Evolutionary conservation across 2,888 invertebrate genomes (phyloP), one percentile per base, ranked within the genome.

Genomic region (Prosapia bicincta): DNA sequence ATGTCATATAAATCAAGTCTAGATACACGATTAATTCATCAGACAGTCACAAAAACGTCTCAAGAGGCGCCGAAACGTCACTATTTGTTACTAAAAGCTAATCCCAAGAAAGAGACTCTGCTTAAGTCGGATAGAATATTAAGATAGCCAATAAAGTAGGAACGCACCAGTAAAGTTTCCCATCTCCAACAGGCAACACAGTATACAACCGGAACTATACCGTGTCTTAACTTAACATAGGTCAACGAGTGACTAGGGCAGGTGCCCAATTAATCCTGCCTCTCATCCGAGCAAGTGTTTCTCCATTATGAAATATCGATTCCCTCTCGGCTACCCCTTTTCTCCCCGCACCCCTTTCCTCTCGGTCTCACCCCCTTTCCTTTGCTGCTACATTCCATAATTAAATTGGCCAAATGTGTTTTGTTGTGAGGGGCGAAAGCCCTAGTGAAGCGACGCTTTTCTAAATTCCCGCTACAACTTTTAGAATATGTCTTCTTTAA

Each of bases 381-480:
- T 66, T 74, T 71, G 66, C 74, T 71, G 68, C 74, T 66, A 67
- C 67, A 66, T 69, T 68, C 69, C 69, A 30, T 32, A 30, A 30
- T 26, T 69, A 25, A 54, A 54, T 54, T 54, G 54, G 54, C 54
- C 54, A 54, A 54, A 54, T 54, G 54, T 54, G 54, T 54, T 54
- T 54, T 54, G 54, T 54, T 54, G 54, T 2, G 54, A 54, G 54
- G 54, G 54, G 54, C 54, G 20, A n/a, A 54, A 54, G 20, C 54
- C 54, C 54, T 54, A 54, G 54, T 54, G 20, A 54, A 54, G 10
- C 54, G 54, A 54, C 54, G 54, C n/a, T n/a, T n/a, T 20, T 54
- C 54, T 54, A 54, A 54, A 54, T 54, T 54, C 54, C 38, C 13
- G 13, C 38, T 38, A 5, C 38, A 6, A 54, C 20, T 54, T 54